These are phyloP conservation scores for Perizoma affinitatum DNA, from an alignment of 2,888 invertebrate genomes.

Conservation along the genomic window DNA sequence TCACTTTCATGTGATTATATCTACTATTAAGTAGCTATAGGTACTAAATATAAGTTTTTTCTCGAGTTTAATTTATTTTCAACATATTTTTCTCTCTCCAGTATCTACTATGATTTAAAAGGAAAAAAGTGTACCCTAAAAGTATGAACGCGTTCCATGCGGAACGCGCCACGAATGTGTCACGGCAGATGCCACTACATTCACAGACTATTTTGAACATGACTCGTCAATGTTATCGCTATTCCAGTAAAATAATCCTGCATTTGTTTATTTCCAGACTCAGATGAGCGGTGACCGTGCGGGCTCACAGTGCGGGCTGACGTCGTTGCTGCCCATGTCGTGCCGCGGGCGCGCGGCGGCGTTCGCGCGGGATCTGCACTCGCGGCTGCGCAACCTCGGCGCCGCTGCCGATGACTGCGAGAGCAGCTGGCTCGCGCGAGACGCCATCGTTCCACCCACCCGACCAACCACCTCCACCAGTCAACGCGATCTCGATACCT, in stretches of 20 bases:
- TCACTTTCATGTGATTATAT: conserved; percentile 38
- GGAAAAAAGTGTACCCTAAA: too few species aligned
- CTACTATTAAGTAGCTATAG: conserved; percentile 1
- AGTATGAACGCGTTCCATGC: neutral
- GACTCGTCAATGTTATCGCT: conserved; percentile 6
- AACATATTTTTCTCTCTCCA: too few species aligned
- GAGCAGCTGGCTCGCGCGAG: conserved; percentile 70
- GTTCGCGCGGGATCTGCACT: conserved; percentile 90
- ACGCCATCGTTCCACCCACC: conserved; percentile 46
- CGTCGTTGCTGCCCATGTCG: conserved; percentile 89
- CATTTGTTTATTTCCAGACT: conserved; percentile 68
- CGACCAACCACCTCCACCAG: conserved; percentile 52
- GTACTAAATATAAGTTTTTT: neutral
- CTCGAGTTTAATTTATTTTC: neutral
- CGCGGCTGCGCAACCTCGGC: conserved; percentile 88
- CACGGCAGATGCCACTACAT: neutral
- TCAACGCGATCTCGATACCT: conserved; percentile 82
- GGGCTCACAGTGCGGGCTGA: conserved; percentile 86
- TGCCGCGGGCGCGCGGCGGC: conserved; percentile 92
- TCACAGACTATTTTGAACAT: conserved; percentile 1
- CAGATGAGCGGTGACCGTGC: conserved; percentile 83
- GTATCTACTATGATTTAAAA: neutral
- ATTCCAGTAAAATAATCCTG: conserved; percentile 18
- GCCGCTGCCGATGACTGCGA: conserved; percentile 77
- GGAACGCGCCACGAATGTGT: too few species aligned